Evolutionary conservation across 2,888 invertebrate genomes (phyloP).

Genomic region (Branchellion lobata): DNA sequence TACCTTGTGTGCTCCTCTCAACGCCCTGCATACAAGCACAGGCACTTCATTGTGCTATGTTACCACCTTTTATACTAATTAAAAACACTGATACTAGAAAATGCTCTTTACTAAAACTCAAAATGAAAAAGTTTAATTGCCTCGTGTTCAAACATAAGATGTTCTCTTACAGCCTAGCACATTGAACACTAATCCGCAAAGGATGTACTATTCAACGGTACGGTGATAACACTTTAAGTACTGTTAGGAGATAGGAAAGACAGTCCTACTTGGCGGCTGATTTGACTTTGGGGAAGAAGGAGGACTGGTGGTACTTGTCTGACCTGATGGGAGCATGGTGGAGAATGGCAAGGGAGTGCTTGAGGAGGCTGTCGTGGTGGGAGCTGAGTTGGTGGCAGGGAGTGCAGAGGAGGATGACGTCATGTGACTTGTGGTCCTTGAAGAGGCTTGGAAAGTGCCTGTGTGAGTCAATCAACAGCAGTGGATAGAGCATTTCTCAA

Average conservation of each 20-base stretch:
- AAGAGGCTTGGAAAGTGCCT: constrained; percentile 68
- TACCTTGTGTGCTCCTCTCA: neutral
- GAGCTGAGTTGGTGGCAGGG: constrained; percentile 74
- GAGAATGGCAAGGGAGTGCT: constrained; percentile 67
- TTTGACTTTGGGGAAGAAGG: constrained; percentile 56
- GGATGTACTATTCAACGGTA: no score
- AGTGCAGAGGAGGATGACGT: constrained; percentile 74
- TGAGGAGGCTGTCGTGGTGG: constrained; percentile 68
- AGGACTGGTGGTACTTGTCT: constrained; percentile 54
- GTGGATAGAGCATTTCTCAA: neutral
- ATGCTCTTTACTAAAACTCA: neutral
- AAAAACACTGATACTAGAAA: neutral
- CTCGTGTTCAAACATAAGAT: no score
- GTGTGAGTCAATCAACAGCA: constrained; percentile 28
- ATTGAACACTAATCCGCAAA: no score
- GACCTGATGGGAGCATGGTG: constrained; percentile 71
- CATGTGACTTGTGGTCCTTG: constrained; percentile 80
- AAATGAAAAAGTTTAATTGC: neutral
- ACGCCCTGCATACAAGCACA: neutral
- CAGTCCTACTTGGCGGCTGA: constrained; percentile 59
- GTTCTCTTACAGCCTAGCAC: no score
- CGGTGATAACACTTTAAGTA: no score
- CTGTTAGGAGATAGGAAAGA: no score
- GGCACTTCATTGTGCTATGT: neutral
- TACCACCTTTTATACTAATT: neutral